A percentile compares a stretch with the other conserved stretches of the same genome.
Evolutionary conservation across 1,140 invertebrate genomes (phyloP).

Genomic region (Diorhabda sublineata): DNA sequence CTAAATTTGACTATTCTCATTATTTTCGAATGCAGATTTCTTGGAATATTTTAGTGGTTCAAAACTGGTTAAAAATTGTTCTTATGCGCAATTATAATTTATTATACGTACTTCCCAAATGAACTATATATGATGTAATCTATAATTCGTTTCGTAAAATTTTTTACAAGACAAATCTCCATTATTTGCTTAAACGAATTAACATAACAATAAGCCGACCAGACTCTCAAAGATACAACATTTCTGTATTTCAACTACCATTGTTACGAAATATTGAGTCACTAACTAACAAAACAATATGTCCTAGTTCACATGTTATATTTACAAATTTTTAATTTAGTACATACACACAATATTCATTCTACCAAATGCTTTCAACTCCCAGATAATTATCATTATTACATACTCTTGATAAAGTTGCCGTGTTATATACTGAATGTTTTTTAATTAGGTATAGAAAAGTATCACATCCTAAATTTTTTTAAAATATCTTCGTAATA

Average conservation of each 20-base stretch:
- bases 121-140: not conserved
- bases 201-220: not conserved
- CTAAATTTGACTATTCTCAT: too few relatives aligned
- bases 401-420: too few relatives aligned
- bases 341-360: not conserved
- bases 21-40: not conserved
- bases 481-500: too few relatives aligned
- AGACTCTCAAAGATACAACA: not conserved
- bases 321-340: not conserved
- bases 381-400: too few relatives aligned
- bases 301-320: not conserved
- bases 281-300: not conserved
- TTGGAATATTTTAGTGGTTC: not conserved
- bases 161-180: not conserved
- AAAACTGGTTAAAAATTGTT: not conserved
- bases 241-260: not conserved
- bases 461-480: too few relatives aligned
- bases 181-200: not conserved
- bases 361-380: not conserved
- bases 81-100: not conserved
- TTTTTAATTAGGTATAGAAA: too few relatives aligned
- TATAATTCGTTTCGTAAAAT: not conserved
- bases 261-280: slow-evolving; percentile 3
- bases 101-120: not conserved
- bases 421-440: too few relatives aligned